Base-by-base conservation (phyloP, 2,113 vertebrate species). In the Drymodes brunneopygia region DNA sequence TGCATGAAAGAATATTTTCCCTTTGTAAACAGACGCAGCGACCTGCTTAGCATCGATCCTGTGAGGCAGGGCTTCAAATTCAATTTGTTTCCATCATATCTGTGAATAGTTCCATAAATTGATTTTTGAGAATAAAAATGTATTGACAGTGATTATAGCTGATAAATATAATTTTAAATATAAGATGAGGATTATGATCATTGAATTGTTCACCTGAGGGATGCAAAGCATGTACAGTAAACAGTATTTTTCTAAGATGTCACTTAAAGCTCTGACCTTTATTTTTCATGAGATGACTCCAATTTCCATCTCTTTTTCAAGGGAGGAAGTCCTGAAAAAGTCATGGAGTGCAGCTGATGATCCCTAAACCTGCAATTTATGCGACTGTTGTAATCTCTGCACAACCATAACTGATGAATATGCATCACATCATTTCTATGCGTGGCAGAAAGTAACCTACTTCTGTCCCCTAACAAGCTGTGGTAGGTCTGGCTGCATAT, bases 291-390 rank as follows among this genome's bases (percentile, higher is more conserved):
- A 72, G 42, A 57, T 42, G 18, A 60, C n/a, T 92, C 45, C 18
- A 74, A 81, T 92, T 92, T 85, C 33, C 42, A 75, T 45, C 65
- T 88, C 47, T 73, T 90, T 83, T 87, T 84, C 86, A 79, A 51
- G 38, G 42, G 31, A 86, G 31, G 28, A 84, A 84, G 80, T 81
- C 64, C 84, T 65, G 78, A 51, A 87, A 92, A 95, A 85, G 87
- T 95, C 84, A 92, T 9, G 15, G 74, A 82, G 44, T 47, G 85
- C 77, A 92, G 94, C 85, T 25, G 44, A 70, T 15, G 35, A 87
- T 92, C 78, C 47, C 71, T 67, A 91, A 96, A 95, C 85, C 92
- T 96, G 87, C 81, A 94, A 93, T 96, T 92, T 96, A 82, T 97
- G 84, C 5, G 0, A 73, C 58, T 86, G 74, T 48, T 87, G 71